Percentiles rank a stretch among this genome's conserved stretches.
These are phyloP conservation scores for Morpho helenor DNA, from an alignment of 2,888 invertebrate genomes.

Conservation along the genomic window DNA sequence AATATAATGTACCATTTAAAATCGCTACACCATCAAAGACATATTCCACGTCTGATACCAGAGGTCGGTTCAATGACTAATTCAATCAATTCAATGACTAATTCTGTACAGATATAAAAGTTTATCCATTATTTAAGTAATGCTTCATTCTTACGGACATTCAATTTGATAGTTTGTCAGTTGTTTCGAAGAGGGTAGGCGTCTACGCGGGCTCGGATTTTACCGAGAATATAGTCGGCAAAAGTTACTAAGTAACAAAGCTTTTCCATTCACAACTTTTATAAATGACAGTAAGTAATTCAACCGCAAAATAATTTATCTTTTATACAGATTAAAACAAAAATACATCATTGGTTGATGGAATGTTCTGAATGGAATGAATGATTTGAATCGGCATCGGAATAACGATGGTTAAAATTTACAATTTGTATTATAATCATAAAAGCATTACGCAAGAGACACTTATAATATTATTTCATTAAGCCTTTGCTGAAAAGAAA, in stretches of 20 bases:
- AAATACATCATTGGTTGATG: no score
- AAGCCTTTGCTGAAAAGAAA: no score
- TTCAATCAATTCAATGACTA: not conserved
- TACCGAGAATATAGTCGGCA: constrained; percentile 1
- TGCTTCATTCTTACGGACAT: constrained; percentile 9
- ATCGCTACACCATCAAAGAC: no score
- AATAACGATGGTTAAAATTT: no score
- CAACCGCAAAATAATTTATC: not conserved
- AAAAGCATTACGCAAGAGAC: no score
- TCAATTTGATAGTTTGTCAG: constrained; percentile 27
- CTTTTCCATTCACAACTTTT: constrained; percentile 8
- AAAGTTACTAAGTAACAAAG: constrained; percentile 11
- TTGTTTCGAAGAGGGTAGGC: constrained; percentile 23
- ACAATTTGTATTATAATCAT: no score
- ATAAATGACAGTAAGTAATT: constrained; percentile 4
- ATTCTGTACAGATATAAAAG: constrained; percentile 1
- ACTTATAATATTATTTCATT: no score
- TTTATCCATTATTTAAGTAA: constrained; percentile 10
- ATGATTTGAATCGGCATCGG: no score
- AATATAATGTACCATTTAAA: no score
- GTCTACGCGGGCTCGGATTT: constrained; percentile 6
- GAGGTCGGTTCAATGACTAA: not conserved
- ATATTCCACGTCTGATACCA: no score
- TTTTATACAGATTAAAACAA: no score
- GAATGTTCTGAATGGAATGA: no score